A percentile compares a stretch with the other conserved stretches of the same genome.
Conservation (phyloP, 1,140 invertebrate species). For the Trichoplusia ni region DNA sequence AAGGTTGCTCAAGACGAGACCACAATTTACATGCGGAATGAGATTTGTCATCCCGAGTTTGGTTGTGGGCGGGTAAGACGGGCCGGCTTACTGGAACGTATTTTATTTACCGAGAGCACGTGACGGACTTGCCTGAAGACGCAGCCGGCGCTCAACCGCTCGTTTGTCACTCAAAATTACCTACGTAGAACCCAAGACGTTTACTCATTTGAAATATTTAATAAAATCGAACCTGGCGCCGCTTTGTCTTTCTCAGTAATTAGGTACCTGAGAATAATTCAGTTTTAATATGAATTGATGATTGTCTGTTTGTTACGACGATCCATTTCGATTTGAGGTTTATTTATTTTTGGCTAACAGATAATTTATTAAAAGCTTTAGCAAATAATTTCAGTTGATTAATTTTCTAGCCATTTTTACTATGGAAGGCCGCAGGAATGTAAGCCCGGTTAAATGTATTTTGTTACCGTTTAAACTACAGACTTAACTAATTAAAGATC, state of each 20-base stretch:
- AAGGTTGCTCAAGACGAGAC: slow-evolving; percentile 30
- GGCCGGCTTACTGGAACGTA: slow-evolving; percentile 47
- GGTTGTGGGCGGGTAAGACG: slow-evolving; percentile 29
- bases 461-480: not conserved
- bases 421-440: too few species aligned
- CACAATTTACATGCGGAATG: slow-evolving; percentile 53
- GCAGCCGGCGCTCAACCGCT: slow-evolving; percentile 54
- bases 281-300: too few species aligned
- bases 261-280: too few species aligned
- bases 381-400: too few species aligned
- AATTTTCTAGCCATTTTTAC: too few species aligned
- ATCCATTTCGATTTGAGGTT: too few species aligned
- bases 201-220: slow-evolving; percentile 54
- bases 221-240: slow-evolving; percentile 41
- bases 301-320: too few species aligned
- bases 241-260: not conserved
- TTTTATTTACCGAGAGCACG: slow-evolving; percentile 63
- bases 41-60: slow-evolving; percentile 49
- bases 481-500: not conserved
- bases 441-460: too few species aligned
- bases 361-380: too few species aligned
- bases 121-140: slow-evolving; percentile 50
- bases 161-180: slow-evolving; percentile 64
- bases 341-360: too few species aligned
- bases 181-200: slow-evolving; percentile 39